Percentiles rank a stretch among this genome's conserved stretches.
phyloP scores from a whole-genome alignment of 2,113 vertebrate genomes.

The Geococcyx californianus region DNA sequence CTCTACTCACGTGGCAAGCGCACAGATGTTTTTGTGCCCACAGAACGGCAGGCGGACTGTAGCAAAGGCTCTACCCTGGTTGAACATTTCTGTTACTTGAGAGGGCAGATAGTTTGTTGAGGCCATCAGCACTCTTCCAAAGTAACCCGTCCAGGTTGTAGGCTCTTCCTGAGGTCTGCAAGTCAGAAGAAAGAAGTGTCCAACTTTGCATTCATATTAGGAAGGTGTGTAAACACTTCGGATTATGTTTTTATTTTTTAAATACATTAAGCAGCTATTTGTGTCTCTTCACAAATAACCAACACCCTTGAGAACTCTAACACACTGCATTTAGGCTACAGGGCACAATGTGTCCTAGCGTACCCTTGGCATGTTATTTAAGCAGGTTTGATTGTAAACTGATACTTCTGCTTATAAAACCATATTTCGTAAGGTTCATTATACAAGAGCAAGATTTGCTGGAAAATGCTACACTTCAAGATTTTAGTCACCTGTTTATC shows the following conservation, averaged over 20 bases:
- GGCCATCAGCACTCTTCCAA: slow-evolving; percentile 95
- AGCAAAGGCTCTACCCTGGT: slow-evolving; percentile 95
- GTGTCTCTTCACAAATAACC: neutral
- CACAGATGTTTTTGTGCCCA: slow-evolving; percentile 97
- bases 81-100: slow-evolving; percentile 98
- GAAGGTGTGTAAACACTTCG: neutral
- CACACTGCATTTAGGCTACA: neutral
- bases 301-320: neutral
- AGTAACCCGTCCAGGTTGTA: slow-evolving; percentile 97
- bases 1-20: slow-evolving; percentile 89
- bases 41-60: slow-evolving; percentile 97
- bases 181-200: neutral
- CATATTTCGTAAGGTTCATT: slow-evolving; percentile 10
- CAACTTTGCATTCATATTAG: neutral
- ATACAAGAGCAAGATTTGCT: neutral
- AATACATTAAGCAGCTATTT: neutral
- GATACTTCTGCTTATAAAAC: slow-evolving; percentile 16
- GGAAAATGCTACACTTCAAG: neutral
- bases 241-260: neutral
- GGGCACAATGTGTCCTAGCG: neutral
- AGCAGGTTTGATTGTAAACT: neutral
- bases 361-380: slow-evolving; percentile 4
- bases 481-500: neutral
- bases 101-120: slow-evolving; percentile 96
- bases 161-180: slow-evolving; percentile 94